These are phyloP conservation scores for Lissonota sp. DNA, from an alignment of 2,888 invertebrate genomes.

Conservation along the genomic window DNA sequence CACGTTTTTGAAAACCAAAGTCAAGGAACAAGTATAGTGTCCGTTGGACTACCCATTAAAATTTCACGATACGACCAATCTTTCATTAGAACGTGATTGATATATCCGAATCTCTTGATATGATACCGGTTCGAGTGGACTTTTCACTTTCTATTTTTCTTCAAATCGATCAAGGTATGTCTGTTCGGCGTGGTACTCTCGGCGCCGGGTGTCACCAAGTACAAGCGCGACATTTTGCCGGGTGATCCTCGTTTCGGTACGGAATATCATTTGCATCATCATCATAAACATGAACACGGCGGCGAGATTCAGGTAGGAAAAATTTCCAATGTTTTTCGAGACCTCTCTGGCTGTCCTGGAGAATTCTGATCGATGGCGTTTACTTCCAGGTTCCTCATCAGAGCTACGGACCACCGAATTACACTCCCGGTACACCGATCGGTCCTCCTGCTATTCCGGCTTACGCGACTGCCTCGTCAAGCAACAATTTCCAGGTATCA, in stretches of 20 bases:
- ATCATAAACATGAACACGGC: slow-evolving; percentile 65
- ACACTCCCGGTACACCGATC: slow-evolving; percentile 62
- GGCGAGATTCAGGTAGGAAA: slow-evolving; percentile 66
- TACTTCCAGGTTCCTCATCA: slow-evolving; percentile 33
- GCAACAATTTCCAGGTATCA: too few relatives aligned
- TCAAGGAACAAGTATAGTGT: too few relatives aligned
- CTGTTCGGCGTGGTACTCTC: slow-evolving; percentile 73
- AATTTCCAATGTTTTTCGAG: slow-evolving; percentile 59
- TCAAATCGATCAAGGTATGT: slow-evolving; percentile 72
- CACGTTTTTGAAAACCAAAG: too few relatives aligned
- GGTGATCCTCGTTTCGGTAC: slow-evolving; percentile 81
- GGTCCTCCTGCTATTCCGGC: neutral
- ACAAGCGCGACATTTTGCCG: slow-evolving; percentile 76
- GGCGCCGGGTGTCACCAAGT: slow-evolving; percentile 68
- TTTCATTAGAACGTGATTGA: neutral
- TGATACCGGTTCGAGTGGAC: neutral
- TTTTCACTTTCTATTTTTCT: slow-evolving; percentile 19
- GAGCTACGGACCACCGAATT: slow-evolving; percentile 72
- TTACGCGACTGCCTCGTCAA: neutral
- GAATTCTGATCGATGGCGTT: neutral
- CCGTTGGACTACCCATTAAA: too few relatives aligned
- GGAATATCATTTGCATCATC: slow-evolving; percentile 79
- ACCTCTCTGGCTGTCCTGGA: too few relatives aligned
- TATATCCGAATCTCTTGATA: neutral
- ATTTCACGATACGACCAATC: neutral